A percentile compares a stretch with the other conserved stretches of the same genome.
phyloP scores from a whole-genome alignment of 2,797 vertebrate genomes.

The Phataginus tetradactyla region DNA sequence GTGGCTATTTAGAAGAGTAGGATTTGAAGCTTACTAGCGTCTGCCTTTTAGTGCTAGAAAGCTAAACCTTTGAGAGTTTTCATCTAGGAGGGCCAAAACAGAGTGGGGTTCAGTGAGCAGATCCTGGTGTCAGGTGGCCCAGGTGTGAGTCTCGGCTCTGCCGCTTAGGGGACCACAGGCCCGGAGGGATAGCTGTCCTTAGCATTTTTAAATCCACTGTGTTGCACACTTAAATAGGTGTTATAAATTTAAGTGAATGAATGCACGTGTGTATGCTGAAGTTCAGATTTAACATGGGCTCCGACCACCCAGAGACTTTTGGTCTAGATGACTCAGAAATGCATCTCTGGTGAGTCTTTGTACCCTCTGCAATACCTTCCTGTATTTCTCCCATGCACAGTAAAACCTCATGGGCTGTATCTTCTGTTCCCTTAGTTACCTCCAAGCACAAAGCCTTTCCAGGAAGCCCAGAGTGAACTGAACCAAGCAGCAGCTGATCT shows the following conservation, averaged over 20 bases:
- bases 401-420: background rate
- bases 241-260: background rate
- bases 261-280: background rate
- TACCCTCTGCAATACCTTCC: background rate
- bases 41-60: background rate
- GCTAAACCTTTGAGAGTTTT: background rate
- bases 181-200: background rate
- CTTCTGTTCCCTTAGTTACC: conserved; percentile 89
- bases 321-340: background rate
- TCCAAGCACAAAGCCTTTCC: conserved; percentile 96
- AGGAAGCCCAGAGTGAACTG: conserved; percentile 97
- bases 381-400: background rate
- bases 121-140: background rate
- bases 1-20: background rate
- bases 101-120: too few relatives aligned
- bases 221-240: background rate
- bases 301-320: background rate
- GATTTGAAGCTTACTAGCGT: background rate
- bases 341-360: background rate
- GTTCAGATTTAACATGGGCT: background rate
- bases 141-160: background rate
- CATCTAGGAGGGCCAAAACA: background rate
- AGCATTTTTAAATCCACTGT: background rate
- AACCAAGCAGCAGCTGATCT: conserved; percentile 98
- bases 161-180: background rate